Conservation (phyloP, 2,888 invertebrate genomes). For the Zygothrica quintamaculata region DNA sequence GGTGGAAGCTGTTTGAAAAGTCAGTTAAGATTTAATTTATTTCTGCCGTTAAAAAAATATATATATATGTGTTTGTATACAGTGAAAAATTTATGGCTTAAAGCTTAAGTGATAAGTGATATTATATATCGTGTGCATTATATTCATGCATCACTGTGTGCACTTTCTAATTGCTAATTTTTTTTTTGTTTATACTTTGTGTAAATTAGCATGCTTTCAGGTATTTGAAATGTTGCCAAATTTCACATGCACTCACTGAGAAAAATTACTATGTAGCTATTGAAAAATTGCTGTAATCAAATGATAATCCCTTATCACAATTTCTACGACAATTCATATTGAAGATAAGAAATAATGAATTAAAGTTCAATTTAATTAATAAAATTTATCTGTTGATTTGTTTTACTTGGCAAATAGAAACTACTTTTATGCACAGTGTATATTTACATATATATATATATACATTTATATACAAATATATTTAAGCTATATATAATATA, state of each 20-base stretch:
- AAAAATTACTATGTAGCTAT: neutral
- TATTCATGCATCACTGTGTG: constrained; percentile 40
- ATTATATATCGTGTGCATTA: constrained; percentile 23
- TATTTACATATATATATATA: too few species aligned
- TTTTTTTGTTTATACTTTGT: neutral
- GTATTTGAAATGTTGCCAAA: constrained; percentile 31
- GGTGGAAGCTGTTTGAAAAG: constrained; percentile 14
- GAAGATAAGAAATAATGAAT: too few species aligned
- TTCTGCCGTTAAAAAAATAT: neutral
- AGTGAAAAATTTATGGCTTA: constrained; percentile 2
- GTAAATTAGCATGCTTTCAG: neutral
- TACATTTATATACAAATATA: too few species aligned
- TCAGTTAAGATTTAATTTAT: neutral
- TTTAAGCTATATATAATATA: constrained; percentile 1
- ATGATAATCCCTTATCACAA: neutral
- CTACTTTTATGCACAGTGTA: constrained; percentile 9
- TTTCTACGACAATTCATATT: too few species aligned
- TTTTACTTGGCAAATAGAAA: too few species aligned
- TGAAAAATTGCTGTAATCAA: neutral
- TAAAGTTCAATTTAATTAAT: too few species aligned
- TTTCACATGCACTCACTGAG: constrained; percentile 8
- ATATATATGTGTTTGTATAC: neutral
- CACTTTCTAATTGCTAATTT: constrained; percentile 36
- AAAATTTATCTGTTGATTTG: too few species aligned
- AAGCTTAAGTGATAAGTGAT: constrained; percentile 8